These are phyloP conservation scores for Sceliomorpha sp. DNA, from an alignment of 2,888 invertebrate genomes.

Conservation along the genomic window DNA sequence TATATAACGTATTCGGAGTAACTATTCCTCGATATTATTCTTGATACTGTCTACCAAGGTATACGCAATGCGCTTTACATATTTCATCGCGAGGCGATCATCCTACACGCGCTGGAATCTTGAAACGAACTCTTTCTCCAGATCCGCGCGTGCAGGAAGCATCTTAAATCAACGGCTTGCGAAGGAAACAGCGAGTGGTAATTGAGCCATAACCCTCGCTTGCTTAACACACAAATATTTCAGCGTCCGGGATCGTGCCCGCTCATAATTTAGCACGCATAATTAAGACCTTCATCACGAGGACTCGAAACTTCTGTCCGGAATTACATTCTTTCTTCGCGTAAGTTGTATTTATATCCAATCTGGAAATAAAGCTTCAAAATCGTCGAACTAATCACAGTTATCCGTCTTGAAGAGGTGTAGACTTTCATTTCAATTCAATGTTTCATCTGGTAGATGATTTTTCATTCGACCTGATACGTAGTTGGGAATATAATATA, in stretches of 20 bases:
- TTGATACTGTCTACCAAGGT: slow-evolving; percentile 3
- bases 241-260: slow-evolving; percentile 68
- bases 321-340: slow-evolving; percentile 10
- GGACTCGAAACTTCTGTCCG: slow-evolving; percentile 19
- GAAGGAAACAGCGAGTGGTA: slow-evolving; percentile 75
- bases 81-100: slow-evolving; percentile 33
- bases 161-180: slow-evolving; percentile 73
- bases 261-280: slow-evolving; percentile 74
- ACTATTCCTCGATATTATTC: slow-evolving; percentile 14
- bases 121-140: slow-evolving; percentile 23
- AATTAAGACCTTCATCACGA: slow-evolving; percentile 69
- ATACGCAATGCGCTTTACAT: slow-evolving; percentile 22
- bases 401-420: background rate
- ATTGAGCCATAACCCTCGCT: slow-evolving; percentile 77
- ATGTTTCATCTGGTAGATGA: too few relatives aligned
- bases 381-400: background rate
- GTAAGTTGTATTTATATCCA: slow-evolving; percentile 1
- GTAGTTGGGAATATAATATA: too few relatives aligned
- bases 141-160: slow-evolving; percentile 59
- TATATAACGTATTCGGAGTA: slow-evolving; percentile 24
- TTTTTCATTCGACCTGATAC: too few relatives aligned
- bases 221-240: slow-evolving; percentile 75
- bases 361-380: background rate
- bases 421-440: background rate
- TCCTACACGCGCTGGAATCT: slow-evolving; percentile 15